Base-by-base conservation (phyloP, 1,140 invertebrate species). In the Monomorium pharaonis region DNA sequence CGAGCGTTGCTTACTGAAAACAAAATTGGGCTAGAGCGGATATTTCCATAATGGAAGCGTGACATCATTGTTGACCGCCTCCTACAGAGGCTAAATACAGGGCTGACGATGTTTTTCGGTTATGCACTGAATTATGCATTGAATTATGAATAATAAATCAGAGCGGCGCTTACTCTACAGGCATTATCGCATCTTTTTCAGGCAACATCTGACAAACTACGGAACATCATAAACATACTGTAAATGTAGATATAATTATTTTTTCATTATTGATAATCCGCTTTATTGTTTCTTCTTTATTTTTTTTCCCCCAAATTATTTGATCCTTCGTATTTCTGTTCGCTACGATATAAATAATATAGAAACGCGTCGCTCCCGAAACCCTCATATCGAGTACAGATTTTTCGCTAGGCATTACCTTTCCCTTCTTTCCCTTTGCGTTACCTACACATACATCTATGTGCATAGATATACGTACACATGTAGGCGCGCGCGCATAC, bases 301-400 rank as follows among this genome's bases (percentile, higher is more conserved):
- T 62, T 47, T n/a, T 62, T 58, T 56, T 24, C n/a, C n/a, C n/a
- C n/a, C n/a, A 30, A 6, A 9, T 63, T 33, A 37, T 54, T 24
- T 14, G 7, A 67, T 30, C 33, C 33, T 67, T 18, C n/a, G 18
- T 78, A 76, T 9, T 80, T 80, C n/a, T 51, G 16, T 65, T 65
- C 44, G 47, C n/a, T n/a, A n/a, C 30, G 18, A 80, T 56, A 69
- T 69, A 69, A 67, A 54, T 67, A 80, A 80, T 69, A 69, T 67
- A n/a, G 37, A 37, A 54, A 42, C 16, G 62, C 33, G 21, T 63
- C 30, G 63, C 63, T 47, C 37, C 14, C 74, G 51, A 27, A n/a
- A n/a, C n/a, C n/a, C 44, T 37, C 27, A 62, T 77, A 86, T 88
- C 86, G 69, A 83, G 75, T 85, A 72, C 86, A 86, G 76, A 70